phyloP scores from a whole-genome alignment of 2,888 invertebrate species.

The Hirtodrosophila confusa region DNA sequence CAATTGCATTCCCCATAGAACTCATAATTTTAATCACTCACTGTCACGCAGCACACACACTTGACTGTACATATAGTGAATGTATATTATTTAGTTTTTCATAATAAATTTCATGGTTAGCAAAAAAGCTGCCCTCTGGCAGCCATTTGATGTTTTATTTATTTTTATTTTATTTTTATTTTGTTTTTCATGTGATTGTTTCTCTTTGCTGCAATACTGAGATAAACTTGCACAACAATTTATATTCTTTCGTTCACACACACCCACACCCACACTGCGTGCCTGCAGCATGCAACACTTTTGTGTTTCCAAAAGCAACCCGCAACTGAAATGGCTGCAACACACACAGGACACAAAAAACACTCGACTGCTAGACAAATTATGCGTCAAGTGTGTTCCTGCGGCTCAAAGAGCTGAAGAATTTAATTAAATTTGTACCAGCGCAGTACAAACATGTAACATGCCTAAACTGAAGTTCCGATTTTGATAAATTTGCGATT shows the following conservation, averaged over 20 bases:
- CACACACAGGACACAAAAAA: conserved; percentile 14
- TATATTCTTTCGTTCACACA: conserved; percentile 45
- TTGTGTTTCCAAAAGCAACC: conserved; percentile 31
- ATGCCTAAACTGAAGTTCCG: too few relatives aligned
- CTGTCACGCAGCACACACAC: conserved; percentile 50
- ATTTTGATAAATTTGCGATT: too few relatives aligned
- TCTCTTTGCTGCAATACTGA: conserved; percentile 39
- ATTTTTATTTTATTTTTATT: neutral
- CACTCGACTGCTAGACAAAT: conserved; percentile 60
- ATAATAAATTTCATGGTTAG: conserved; percentile 35
- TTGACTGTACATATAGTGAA: neutral
- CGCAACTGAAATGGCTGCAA: conserved; percentile 22
- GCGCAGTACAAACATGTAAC: conserved; percentile 16
- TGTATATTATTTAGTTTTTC: conserved; percentile 14
- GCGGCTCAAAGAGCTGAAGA: conserved; percentile 66
- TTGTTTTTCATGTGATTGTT: conserved; percentile 19
- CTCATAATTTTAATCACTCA: conserved; percentile 73
- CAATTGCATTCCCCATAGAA: conserved; percentile 43
- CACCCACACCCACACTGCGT: conserved; percentile 5
- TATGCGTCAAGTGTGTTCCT: conserved; percentile 68
- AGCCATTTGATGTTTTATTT: conserved; percentile 40
- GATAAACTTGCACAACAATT: conserved; percentile 56
- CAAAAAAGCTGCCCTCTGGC: conserved; percentile 27
- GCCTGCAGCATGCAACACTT: conserved; percentile 53
- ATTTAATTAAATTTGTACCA: conserved; percentile 72